phyloP scores from a whole-genome alignment of 1,140 invertebrate species.

The Anoplophora glabripennis region DNA sequence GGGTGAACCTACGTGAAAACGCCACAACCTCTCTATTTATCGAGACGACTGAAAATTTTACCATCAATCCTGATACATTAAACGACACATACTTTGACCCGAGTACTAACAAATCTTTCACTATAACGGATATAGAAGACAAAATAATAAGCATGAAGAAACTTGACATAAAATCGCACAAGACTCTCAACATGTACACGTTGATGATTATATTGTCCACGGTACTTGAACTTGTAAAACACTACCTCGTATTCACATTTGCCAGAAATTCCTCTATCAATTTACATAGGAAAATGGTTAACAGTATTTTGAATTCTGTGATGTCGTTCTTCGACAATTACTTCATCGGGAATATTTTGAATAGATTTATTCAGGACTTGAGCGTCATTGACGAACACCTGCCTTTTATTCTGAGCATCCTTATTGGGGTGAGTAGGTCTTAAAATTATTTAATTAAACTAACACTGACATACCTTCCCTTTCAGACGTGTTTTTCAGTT shows the following conservation, averaged over 20 bases:
- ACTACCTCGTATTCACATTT: slow-evolving; percentile 19
- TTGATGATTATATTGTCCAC: slow-evolving; percentile 17
- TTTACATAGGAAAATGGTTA: slow-evolving; percentile 34
- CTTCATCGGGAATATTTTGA: slow-evolving; percentile 41
- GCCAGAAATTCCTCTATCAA: slow-evolving; percentile 28
- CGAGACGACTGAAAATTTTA: no score
- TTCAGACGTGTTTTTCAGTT: slow-evolving; percentile 24
- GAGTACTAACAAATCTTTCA: no score
- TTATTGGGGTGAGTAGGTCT: slow-evolving; percentile 22
- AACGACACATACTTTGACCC: no score
- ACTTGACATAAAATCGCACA: slow-evolving; percentile 1
- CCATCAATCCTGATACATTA: no score
- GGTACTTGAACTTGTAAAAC: slow-evolving; percentile 18
- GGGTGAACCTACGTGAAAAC: no score
- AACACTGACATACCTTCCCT: neutral
- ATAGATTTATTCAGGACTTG: slow-evolving; percentile 41
- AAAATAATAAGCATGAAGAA: neutral
- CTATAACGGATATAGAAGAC: no score
- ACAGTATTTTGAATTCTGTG: slow-evolving; percentile 27
- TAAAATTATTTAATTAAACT: neutral
- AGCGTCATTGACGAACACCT: slow-evolving; percentile 35
- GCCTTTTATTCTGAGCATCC: slow-evolving; percentile 32
- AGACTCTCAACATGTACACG: slow-evolving; percentile 21
- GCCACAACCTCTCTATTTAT: no score
- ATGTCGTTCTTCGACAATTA: slow-evolving; percentile 40